A percentile compares a stretch with the other conserved stretches of the same genome.
phyloP scores from a whole-genome alignment of 2,888 invertebrate genomes.

The Acleris emargana region DNA sequence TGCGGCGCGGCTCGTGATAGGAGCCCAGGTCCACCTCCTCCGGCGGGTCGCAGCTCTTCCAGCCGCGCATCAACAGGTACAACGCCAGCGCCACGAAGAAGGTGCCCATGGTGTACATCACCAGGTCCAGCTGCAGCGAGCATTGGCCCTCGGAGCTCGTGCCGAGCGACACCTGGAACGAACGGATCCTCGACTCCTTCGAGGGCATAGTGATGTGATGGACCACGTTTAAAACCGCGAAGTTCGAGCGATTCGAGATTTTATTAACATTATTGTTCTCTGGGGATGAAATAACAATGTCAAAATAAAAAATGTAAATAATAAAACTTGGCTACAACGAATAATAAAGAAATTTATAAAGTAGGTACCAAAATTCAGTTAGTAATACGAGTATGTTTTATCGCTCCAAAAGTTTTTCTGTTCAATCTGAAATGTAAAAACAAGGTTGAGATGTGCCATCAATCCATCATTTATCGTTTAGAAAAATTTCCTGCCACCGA shows the following conservation, averaged over 20 bases:
- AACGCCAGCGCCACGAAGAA: constrained; percentile 51
- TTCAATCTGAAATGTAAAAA: too few species aligned
- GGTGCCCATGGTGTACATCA: constrained; percentile 51
- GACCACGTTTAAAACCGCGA: too few species aligned
- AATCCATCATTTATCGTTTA: too few species aligned
- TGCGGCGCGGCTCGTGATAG: constrained; percentile 49
- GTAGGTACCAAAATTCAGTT: neutral
- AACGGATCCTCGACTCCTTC: neutral
- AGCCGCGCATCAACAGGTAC: constrained; percentile 56
- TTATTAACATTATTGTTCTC: too few species aligned
- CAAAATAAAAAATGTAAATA: too few species aligned
- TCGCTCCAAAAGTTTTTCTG: too few species aligned
- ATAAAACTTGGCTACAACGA: too few species aligned
- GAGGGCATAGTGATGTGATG: constrained; percentile 1
- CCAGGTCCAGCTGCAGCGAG: constrained; percentile 32
- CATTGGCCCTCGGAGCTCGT: neutral
- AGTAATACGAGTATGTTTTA: neutral
- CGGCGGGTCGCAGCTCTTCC: constrained; percentile 61
- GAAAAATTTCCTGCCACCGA: too few species aligned
- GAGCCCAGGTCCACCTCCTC: constrained; percentile 67
- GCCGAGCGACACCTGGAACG: neutral
- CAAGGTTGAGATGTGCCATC: too few species aligned
- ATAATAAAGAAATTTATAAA: too few species aligned
- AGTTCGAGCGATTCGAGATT: too few species aligned
- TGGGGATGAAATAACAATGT: too few species aligned